phyloP scores from a whole-genome alignment of 2,797 vertebrate species.

The Carduelis carduelis region DNA sequence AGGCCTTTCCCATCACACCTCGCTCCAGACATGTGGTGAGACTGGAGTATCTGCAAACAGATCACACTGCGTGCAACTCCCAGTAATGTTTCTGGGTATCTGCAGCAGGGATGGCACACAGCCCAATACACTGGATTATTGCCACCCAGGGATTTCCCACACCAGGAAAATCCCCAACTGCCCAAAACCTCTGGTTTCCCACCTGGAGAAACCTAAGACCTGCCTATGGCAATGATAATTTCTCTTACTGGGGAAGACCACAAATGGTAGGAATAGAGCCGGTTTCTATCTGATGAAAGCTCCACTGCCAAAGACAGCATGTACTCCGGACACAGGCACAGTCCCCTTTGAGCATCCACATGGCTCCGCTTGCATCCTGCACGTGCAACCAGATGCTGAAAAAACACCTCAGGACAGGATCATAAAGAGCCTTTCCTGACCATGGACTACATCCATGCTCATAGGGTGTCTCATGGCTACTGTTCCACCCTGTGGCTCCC shows the following conservation, averaged over 20 bases:
- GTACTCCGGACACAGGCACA: neutral
- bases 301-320: neutral
- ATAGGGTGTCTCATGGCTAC: neutral
- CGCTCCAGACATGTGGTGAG: neutral
- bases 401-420: neutral
- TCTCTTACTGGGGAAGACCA: neutral
- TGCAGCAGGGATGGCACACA: neutral
- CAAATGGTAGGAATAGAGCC: neutral
- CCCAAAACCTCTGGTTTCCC: neutral
- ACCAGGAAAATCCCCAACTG: neutral
- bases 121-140: neutral
- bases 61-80: neutral
- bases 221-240: neutral
- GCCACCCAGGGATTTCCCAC: neutral
- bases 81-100: neutral
- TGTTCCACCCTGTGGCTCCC: neutral
- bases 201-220: neutral
- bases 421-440: neutral
- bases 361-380: neutral
- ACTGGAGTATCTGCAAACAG: neutral
- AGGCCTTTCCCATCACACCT: neutral
- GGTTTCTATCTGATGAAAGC: neutral
- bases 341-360: accelerated
- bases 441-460: neutral
- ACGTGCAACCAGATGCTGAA: accelerated